Conservation (phyloP, 1,140 invertebrate genomes). For the Papilio machaon region DNA sequence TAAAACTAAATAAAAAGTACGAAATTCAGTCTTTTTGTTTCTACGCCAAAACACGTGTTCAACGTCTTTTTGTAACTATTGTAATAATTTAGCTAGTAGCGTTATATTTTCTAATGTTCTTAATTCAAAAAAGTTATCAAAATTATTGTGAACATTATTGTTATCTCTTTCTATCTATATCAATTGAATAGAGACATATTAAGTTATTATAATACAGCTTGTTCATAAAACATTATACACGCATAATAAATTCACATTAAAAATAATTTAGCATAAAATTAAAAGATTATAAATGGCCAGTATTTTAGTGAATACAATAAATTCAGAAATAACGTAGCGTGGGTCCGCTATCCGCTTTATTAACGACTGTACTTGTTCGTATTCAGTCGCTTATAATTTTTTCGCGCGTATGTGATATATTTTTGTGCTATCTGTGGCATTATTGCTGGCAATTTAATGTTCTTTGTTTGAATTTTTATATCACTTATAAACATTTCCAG, state of each 20-base stretch:
- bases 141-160: background rate
- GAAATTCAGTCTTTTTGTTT: too few species aligned
- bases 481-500: background rate
- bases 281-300: slow-evolving; percentile 24
- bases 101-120: background rate
- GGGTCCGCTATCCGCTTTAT: slow-evolving; percentile 72
- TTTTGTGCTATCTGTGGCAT: slow-evolving; percentile 61
- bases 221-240: background rate
- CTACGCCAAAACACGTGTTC: too few species aligned
- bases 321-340: slow-evolving; percentile 69
- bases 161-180: background rate
- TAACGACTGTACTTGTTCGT: slow-evolving; percentile 77
- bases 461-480: slow-evolving; percentile 48
- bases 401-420: slow-evolving; percentile 68
- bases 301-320: slow-evolving; percentile 72
- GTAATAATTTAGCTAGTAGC: background rate
- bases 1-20: background rate
- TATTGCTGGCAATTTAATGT: slow-evolving; percentile 51
- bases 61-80: background rate
- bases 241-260: background rate
- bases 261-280: slow-evolving; percentile 29
- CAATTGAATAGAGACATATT: background rate
- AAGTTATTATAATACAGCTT: background rate
- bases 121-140: background rate
- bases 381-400: slow-evolving; percentile 71